Conservation (phyloP, 2,797 vertebrate genomes). For the Cephalopachus bancanus region DNA sequence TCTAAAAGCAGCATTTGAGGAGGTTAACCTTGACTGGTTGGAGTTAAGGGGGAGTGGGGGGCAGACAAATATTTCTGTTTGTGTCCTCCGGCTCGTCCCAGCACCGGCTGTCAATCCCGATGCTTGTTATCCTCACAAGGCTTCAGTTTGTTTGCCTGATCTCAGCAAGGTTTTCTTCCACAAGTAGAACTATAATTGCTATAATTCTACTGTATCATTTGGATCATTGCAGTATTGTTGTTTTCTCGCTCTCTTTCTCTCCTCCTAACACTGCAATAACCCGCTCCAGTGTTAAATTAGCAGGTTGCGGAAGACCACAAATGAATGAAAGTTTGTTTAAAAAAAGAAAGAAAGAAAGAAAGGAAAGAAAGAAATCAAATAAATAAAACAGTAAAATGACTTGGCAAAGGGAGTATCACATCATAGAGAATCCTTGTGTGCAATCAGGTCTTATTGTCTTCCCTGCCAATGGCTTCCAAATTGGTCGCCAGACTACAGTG, state of each 20-base stretch:
- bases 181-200: constrained; percentile 91
- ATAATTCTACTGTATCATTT: constrained; percentile 92
- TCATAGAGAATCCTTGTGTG: constrained; percentile 79
- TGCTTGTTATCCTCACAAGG: constrained; percentile 88
- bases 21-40: constrained; percentile 86
- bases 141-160: constrained; percentile 91
- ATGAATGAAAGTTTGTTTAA: constrained; percentile 91
- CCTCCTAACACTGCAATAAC: constrained; percentile 89
- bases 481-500: constrained; percentile 77
- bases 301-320: constrained; percentile 88
- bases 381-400: constrained; percentile 87
- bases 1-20: constrained; percentile 81
- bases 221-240: constrained; percentile 91
- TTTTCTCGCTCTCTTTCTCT: constrained; percentile 90
- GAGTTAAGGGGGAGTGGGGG: constrained; percentile 75
- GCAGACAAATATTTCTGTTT: constrained; percentile 86
- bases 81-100: constrained; percentile 89
- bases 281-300: constrained; percentile 91
- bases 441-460: constrained; percentile 77
- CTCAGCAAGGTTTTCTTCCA: constrained; percentile 92
- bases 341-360: constrained; percentile 87
- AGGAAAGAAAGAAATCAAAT: constrained; percentile 87
- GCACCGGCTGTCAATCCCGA: constrained; percentile 88
- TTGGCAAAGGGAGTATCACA: constrained; percentile 85
- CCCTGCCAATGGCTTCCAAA: constrained; percentile 76